Evolutionary conservation across 2,888 invertebrate genomes (phyloP).

Genomic region (Drosophila acutilabella): DNA sequence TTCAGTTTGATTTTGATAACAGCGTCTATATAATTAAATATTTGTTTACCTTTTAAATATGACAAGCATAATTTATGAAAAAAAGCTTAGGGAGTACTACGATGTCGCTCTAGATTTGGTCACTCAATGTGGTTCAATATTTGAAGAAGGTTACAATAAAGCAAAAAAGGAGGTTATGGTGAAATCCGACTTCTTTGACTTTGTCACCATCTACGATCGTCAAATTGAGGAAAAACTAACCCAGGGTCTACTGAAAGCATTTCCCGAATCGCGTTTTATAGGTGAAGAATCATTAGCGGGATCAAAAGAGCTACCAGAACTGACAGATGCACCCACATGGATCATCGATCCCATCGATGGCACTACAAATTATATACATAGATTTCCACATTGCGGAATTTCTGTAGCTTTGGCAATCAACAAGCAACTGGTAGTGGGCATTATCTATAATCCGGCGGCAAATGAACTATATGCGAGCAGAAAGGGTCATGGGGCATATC

Average conservation of each 20-base stretch:
- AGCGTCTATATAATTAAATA: not conserved
- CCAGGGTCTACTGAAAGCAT: slow-evolving; percentile 86
- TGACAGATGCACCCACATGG: slow-evolving; percentile 93
- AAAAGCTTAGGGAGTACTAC: slow-evolving; percentile 73
- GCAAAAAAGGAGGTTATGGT: slow-evolving; percentile 73
- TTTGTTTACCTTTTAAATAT: slow-evolving; percentile 18
- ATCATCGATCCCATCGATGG: slow-evolving; percentile 95
- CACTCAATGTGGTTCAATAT: slow-evolving; percentile 74
- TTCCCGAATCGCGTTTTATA: slow-evolving; percentile 90
- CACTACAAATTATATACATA: slow-evolving; percentile 92
- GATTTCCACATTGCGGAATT: slow-evolving; percentile 88
- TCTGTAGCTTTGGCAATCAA: slow-evolving; percentile 88
- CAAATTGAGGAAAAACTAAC: slow-evolving; percentile 90
- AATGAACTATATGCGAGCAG: slow-evolving; percentile 90
- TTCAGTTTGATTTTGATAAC: slow-evolving; percentile 11
- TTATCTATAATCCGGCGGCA: slow-evolving; percentile 90
- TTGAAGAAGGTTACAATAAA: slow-evolving; percentile 76
- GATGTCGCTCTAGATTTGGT: slow-evolving; percentile 75
- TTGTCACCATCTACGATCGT: slow-evolving; percentile 92
- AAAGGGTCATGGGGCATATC: slow-evolving; percentile 90
- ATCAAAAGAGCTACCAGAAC: slow-evolving; percentile 70
- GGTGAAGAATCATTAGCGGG: slow-evolving; percentile 89
- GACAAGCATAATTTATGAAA: slow-evolving; percentile 73
- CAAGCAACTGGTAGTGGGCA: slow-evolving; percentile 88
- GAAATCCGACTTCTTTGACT: slow-evolving; percentile 88